Conservation (phyloP, 1,140 invertebrate species). For the Caenorhabditis latens region DNA sequence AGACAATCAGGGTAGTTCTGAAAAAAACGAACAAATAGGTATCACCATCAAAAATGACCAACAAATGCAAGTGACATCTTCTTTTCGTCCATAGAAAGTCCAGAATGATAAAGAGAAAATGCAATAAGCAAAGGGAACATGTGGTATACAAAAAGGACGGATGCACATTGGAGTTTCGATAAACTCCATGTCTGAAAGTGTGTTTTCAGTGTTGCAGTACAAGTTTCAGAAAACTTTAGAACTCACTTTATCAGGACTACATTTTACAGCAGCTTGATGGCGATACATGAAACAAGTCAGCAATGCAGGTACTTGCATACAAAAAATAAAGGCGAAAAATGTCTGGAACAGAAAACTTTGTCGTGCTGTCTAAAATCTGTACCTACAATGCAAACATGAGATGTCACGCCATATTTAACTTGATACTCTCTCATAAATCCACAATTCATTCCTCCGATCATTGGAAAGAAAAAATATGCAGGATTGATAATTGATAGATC, state of each 20-base stretch:
- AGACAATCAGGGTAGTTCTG: background rate
- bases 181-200: background rate
- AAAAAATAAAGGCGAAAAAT: slow-evolving; percentile 2
- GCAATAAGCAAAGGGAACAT: background rate
- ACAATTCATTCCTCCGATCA: slow-evolving; percentile 34
- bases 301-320: background rate
- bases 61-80: background rate
- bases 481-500: slow-evolving; percentile 20
- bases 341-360: background rate
- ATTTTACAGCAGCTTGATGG: slow-evolving; percentile 1
- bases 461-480: slow-evolving; percentile 35
- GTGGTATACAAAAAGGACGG: background rate
- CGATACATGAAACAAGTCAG: slow-evolving; percentile 22
- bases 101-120: slow-evolving; percentile 22
- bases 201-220: background rate
- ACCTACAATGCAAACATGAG: slow-evolving; percentile 21
- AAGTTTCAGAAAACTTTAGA: background rate
- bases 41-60: too few relatives aligned
- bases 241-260: slow-evolving; percentile 25
- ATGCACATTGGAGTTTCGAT: background rate
- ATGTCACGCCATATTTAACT: background rate
- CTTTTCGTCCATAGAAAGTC: background rate
- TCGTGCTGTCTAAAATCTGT: background rate
- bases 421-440: slow-evolving; percentile 2
- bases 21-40: background rate